Conservation (phyloP, 2,797 vertebrate species). For the Botia kubotai region DNA sequence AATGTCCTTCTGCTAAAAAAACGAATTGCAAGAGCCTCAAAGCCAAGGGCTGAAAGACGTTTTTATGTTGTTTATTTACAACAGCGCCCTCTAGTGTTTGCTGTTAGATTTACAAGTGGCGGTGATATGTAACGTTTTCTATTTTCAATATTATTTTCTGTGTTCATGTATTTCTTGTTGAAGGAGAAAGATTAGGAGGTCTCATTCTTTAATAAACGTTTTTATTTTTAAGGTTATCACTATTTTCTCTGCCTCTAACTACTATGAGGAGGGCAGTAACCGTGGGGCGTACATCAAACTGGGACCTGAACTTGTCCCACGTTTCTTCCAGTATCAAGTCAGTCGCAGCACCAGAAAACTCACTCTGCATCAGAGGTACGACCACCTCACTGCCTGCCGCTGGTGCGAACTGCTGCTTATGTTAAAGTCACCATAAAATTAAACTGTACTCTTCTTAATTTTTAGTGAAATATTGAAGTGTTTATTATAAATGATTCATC, state of each 20-base stretch:
- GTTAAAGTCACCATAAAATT: not conserved
- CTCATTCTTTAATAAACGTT: not conserved
- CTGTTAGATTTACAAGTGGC: not conserved
- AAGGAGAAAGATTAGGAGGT: too few relatives aligned
- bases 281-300: slow-evolving; percentile 93
- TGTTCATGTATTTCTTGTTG: too few relatives aligned
- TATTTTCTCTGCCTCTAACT: slow-evolving; percentile 98
- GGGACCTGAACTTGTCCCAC: slow-evolving; percentile 80
- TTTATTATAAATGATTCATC: too few relatives aligned
- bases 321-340: slow-evolving; percentile 93
- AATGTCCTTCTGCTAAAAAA: not conserved
- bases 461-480: too few relatives aligned
- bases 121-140: not conserved
- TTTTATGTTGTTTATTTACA: not conserved
- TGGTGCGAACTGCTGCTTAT: not conserved
- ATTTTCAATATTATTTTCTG: too few relatives aligned
- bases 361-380: slow-evolving; percentile 87
- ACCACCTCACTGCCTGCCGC: not conserved
- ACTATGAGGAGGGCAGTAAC: slow-evolving; percentile 96
- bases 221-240: slow-evolving; percentile 86
- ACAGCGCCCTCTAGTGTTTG: slow-evolving; percentile 10
- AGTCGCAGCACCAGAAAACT: slow-evolving; percentile 80
- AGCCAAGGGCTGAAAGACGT: too few relatives aligned
- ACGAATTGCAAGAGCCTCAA: not conserved
- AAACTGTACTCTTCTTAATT: too few relatives aligned